Conservation (phyloP, 1,140 invertebrate species). For the Thaumetopoea pityocampa region DNA sequence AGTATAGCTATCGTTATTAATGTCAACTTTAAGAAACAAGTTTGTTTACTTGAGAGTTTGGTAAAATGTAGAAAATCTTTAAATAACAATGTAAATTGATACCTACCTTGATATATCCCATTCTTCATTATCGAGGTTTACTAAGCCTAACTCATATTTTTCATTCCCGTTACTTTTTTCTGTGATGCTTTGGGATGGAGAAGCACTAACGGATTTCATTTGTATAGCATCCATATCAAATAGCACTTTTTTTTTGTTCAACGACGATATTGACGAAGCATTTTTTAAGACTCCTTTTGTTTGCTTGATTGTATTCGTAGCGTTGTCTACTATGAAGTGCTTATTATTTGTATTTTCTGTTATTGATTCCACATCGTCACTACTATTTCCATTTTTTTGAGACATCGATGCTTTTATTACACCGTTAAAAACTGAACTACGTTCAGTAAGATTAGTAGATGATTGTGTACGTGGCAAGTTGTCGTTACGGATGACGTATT, state of each 20-base stretch:
- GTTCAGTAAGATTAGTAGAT: constrained; percentile 17
- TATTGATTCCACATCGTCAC: constrained; percentile 40
- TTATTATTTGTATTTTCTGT: constrained; percentile 29
- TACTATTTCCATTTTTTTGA: constrained; percentile 29
- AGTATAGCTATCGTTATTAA: too few relatives aligned
- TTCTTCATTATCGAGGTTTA: constrained; percentile 65
- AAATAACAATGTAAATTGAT: background rate
- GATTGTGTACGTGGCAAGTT: constrained; percentile 29
- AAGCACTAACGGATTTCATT: constrained; percentile 68
- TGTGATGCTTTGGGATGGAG: constrained; percentile 58
- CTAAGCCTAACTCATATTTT: constrained; percentile 50
- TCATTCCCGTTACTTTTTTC: constrained; percentile 59
- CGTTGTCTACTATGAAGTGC: constrained; percentile 48
- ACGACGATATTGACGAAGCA: constrained; percentile 65
- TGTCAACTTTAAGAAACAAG: too few relatives aligned
- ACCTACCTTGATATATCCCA: constrained; percentile 75
- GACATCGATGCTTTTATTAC: background rate
- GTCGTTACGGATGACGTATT: constrained; percentile 19
- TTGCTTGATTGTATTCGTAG: constrained; percentile 38
- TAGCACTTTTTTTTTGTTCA: constrained; percentile 78
- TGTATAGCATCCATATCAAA: constrained; percentile 77
- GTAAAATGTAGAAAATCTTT: constrained; percentile 1
- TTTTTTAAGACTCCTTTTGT: constrained; percentile 78
- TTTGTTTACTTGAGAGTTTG: too few relatives aligned
- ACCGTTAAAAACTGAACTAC: background rate